phyloP scores from a whole-genome alignment of 1,140 invertebrate genomes.

The Steinernema khuongi region DNA sequence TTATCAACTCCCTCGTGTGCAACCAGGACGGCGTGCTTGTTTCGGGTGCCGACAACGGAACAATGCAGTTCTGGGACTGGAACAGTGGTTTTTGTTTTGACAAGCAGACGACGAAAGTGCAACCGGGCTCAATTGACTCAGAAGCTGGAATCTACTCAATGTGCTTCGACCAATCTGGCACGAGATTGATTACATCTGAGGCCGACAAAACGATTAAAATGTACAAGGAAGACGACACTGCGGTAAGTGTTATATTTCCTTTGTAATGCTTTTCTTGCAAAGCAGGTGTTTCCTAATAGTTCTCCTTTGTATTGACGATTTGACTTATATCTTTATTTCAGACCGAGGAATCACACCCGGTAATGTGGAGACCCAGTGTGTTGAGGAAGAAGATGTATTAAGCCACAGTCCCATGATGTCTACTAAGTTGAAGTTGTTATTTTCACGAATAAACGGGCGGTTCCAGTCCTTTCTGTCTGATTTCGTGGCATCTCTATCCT shows the following conservation, averaged over 20 bases:
- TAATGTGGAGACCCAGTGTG: conserved; percentile 94
- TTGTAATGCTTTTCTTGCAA: not conserved
- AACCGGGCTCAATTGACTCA: conserved; percentile 98
- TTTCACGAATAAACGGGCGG: conserved; percentile 1
- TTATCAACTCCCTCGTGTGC: conserved; percentile 88
- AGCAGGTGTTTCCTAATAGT: not conserved
- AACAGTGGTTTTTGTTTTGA: conserved; percentile 97
- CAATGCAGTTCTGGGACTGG: conserved; percentile 98
- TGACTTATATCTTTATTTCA: conserved; percentile 61
- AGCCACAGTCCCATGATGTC: not conserved
- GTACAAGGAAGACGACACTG: conserved; percentile 92
- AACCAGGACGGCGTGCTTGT: conserved; percentile 90
- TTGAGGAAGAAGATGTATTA: conserved; percentile 80
- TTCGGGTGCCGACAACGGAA: conserved; percentile 98
- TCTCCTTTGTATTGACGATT: conserved; percentile 18
- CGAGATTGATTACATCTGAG: conserved; percentile 87
- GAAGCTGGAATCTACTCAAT: conserved; percentile 94
- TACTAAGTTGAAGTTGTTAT: not conserved
- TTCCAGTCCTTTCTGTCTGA: not conserved
- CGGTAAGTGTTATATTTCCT: conserved; percentile 64
- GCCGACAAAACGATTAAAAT: conserved; percentile 99
- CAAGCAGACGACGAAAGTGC: conserved; percentile 72
- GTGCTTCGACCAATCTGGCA: conserved; percentile 86
- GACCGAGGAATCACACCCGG: conserved; percentile 89
- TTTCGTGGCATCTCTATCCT: too few species aligned